These are phyloP conservation scores for Aphyosemion australe DNA, from an alignment of 2,113 vertebrate species.

Conservation along the genomic window DNA sequence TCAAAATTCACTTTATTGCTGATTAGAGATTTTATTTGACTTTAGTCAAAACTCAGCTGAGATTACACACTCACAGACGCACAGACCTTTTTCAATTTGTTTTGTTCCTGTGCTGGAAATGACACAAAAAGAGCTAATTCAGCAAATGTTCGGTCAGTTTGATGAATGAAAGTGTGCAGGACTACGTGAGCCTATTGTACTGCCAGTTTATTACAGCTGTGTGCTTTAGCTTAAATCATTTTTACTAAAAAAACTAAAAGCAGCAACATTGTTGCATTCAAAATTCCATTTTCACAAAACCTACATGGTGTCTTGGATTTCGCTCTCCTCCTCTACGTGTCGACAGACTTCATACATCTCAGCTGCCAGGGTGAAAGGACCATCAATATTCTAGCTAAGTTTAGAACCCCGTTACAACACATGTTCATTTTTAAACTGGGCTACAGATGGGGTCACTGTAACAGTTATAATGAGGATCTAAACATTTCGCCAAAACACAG, in stretches of 20 bases:
- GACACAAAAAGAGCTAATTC: constrained; percentile 23
- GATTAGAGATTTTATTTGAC: constrained; percentile 43
- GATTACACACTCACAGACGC: no score
- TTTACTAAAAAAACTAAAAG: no score
- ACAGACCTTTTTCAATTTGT: no score
- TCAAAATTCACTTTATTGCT: constrained; percentile 63
- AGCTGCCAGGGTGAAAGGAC: no score
- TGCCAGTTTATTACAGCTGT: no score
- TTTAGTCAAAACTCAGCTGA: constrained; percentile 21
- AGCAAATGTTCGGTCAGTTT: constrained; percentile 19
- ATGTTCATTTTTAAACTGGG: no score
- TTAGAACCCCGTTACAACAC: constrained; percentile 3
- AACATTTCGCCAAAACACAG: no score
- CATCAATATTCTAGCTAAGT: constrained; percentile 2
- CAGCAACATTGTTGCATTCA: no score
- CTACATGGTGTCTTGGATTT: background rate
- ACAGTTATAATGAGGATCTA: no score
- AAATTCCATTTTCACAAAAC: background rate
- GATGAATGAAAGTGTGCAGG: constrained; percentile 5
- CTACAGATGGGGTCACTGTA: no score
- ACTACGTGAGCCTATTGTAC: background rate
- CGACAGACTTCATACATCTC: background rate
- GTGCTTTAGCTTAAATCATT: no score
- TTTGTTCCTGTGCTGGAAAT: background rate
- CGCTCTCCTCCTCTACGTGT: background rate